Evolutionary conservation across 2,113 vertebrate genomes (phyloP), one percentile per base, ranked within the genome.

Genomic region (Chascanopsetta lugubris): DNA sequence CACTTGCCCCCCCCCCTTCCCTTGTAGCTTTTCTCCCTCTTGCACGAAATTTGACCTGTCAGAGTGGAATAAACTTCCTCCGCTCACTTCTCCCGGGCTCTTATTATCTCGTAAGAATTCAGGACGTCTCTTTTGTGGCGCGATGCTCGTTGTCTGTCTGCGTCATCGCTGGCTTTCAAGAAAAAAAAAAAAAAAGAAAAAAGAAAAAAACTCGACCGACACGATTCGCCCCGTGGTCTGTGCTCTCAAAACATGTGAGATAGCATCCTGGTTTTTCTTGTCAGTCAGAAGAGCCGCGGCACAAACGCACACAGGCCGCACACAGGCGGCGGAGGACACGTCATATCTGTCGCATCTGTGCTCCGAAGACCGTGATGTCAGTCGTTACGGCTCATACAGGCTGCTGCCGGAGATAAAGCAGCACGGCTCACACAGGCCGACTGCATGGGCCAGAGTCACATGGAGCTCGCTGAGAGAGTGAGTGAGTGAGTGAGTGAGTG

Each of bases 41-140:
- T 11, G 34, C 61, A 53, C 17, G 63, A 61, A 74, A 77, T 79
- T 42, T 76, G 76, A 79, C 53, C 77, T 63, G 51, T 69, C 17
- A 18, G 45, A 54, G 32, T 47, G 24, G 43, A 69, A 59, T 42
- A 58, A 66, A 58, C 34, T 29, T 57, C 7, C 15, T 51, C 8
- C 11, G 1, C 25, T 29, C n/a, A 34, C 18, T 24, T 49, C 43
- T 51, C 21, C 1, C 21, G 3, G 49, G 26, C 17, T 20, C 2
- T 26, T 10, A 12, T 20, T 15, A 26, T 12, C 25, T 30, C 38
- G 38, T 15, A 34, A 42, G 7, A 49, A 36, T 48, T 49, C 38
- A n/a, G 38, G 5, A 8, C 38, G n/a, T 18, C n/a, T n/a, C 2
- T 29, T 8, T 30, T 26, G 18, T 27, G 12, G 20, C 8, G 13